Percentiles rank a stretch among this genome's conserved stretches.
phyloP scores from a whole-genome alignment of 2,113 vertebrate genomes.

The Vombatus ursinus region DNA sequence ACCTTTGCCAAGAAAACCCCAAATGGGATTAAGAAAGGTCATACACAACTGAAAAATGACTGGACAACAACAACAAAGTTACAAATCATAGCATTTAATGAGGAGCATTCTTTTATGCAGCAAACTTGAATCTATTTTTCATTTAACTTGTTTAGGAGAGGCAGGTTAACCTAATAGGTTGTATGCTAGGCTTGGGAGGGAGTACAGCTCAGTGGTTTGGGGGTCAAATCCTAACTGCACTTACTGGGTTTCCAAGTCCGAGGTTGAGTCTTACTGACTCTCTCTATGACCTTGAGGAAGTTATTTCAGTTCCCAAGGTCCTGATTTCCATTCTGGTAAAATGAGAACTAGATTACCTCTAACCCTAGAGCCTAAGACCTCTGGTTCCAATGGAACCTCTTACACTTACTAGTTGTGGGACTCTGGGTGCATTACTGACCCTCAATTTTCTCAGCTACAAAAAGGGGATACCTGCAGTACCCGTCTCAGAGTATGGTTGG shows the following conservation, averaged over 20 bases:
- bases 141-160: constrained; percentile 40
- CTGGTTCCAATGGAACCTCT: not conserved
- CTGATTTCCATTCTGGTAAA: not conserved
- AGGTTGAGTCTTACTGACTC: not conserved
- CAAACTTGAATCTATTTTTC: constrained; percentile 65
- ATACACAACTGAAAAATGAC: not conserved
- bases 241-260: not conserved
- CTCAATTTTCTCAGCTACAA: not conserved
- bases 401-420: not conserved
- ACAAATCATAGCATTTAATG: constrained; percentile 58
- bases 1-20: not conserved
- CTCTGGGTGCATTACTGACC: not conserved
- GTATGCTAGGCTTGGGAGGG: not conserved
- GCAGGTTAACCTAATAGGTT: not conserved
- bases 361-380: not conserved
- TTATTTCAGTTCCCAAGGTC: not conserved
- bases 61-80: not conserved
- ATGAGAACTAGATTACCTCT: not conserved
- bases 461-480: not conserved
- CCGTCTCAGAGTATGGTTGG: not conserved
- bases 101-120: constrained; percentile 55
- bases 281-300: not conserved
- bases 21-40: not conserved
- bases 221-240: not conserved
- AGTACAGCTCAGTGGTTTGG: not conserved